Evolutionary conservation across 2,888 invertebrate species (phyloP).

Genomic region (Drosophila mettleri): DNA sequence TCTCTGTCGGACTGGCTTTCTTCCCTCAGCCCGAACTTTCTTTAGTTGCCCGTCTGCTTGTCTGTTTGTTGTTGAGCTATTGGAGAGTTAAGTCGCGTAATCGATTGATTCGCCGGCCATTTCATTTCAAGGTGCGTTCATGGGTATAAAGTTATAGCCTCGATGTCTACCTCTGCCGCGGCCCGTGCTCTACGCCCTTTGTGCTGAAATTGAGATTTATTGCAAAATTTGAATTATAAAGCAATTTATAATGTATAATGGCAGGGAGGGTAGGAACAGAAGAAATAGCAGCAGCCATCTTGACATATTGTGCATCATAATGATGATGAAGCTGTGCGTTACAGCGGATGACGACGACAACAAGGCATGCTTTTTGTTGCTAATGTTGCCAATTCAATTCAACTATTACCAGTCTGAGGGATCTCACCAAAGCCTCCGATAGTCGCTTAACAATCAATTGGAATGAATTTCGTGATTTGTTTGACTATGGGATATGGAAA

Average conservation of each 20-base stretch:
- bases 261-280: slow-evolving; percentile 56
- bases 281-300: slow-evolving; percentile 41
- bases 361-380: slow-evolving; percentile 59
- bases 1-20: slow-evolving; percentile 6
- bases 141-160: slow-evolving; percentile 59
- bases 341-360: slow-evolving; percentile 11
- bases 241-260: slow-evolving; percentile 80
- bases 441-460: slow-evolving; percentile 65
- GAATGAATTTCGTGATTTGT: slow-evolving; percentile 65
- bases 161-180: slow-evolving; percentile 1
- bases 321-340: slow-evolving; percentile 65
- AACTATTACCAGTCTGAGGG: slow-evolving; percentile 54
- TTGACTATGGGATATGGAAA: slow-evolving; percentile 20
- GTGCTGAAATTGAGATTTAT: slow-evolving; percentile 82
- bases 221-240: slow-evolving; percentile 81
- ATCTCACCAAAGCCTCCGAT: slow-evolving; percentile 51
- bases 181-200: slow-evolving; percentile 42
- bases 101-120: slow-evolving; percentile 78
- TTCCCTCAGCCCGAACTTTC: slow-evolving; percentile 14
- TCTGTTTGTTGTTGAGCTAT: slow-evolving; percentile 62
- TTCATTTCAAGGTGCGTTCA: slow-evolving; percentile 70
- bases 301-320: slow-evolving; percentile 70
- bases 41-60: slow-evolving; percentile 9
- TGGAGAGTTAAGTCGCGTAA: slow-evolving; percentile 82
- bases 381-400: slow-evolving; percentile 75